These are phyloP conservation scores for Drosophila nr. perissopoda DNA, from an alignment of 2,888 invertebrate genomes.

Conservation along the genomic window DNA sequence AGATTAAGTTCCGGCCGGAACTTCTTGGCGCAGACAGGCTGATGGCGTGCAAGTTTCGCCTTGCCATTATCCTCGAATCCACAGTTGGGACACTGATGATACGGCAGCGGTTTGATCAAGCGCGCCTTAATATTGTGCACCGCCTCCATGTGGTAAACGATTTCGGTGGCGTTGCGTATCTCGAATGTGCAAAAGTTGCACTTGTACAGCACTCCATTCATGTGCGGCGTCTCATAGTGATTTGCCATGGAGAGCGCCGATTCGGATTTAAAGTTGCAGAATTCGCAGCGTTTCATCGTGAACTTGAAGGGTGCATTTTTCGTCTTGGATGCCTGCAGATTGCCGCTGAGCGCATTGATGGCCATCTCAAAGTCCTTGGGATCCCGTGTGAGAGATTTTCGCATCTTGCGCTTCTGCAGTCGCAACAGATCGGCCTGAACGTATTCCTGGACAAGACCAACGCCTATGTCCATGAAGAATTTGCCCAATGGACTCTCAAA, in stretches of 20 bases:
- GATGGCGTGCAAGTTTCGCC: constrained; percentile 94
- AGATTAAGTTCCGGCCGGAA: constrained; percentile 95
- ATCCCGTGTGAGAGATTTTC: constrained; percentile 88
- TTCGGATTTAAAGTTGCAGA: constrained; percentile 95
- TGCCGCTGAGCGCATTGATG: constrained; percentile 92
- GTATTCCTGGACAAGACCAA: constrained; percentile 95
- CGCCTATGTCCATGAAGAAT: constrained; percentile 96
- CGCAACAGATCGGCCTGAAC: constrained; percentile 96
- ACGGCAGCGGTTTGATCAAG: constrained; percentile 93
- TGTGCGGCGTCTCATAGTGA: constrained; percentile 95
- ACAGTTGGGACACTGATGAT: constrained; percentile 96
- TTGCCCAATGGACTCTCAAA: constrained; percentile 95
- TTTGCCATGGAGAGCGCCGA: constrained; percentile 93
- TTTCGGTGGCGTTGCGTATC: constrained; percentile 94
- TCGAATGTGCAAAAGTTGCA: constrained; percentile 94
- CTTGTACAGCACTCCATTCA: constrained; percentile 93
- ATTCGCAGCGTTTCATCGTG: constrained; percentile 92
- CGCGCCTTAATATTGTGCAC: constrained; percentile 94
- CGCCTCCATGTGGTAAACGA: constrained; percentile 95
- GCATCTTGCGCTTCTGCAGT: constrained; percentile 92
- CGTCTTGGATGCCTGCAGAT: constrained; percentile 93
- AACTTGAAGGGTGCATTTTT: constrained; percentile 93
- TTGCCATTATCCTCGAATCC: constrained; percentile 97
- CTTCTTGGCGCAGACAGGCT: constrained; percentile 94
- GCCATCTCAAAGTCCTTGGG: constrained; percentile 88